Base-by-base conservation (phyloP, 2,113 vertebrate species). In the Proteles cristata region DNA sequence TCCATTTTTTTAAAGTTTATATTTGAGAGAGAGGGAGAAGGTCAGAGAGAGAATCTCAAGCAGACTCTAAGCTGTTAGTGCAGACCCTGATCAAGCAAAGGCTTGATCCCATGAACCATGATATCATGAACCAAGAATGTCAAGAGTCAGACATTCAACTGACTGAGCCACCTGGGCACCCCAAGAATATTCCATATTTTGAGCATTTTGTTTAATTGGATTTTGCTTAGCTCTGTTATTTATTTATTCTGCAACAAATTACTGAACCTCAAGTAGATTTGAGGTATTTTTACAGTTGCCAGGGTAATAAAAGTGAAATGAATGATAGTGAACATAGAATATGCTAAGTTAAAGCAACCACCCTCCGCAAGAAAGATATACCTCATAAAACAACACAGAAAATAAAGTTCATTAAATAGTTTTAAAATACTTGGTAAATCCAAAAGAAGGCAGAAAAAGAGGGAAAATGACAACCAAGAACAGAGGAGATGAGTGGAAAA, bases 221-320 rank as follows among this genome's bases (percentile, higher is more conserved):
- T 84, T 96, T 97, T 92, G 6, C 33, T 88, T 50, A 71, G 21
- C 69, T 91, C 17, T 93, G n/a, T 73, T 95, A 81, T 65, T 16
- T 69, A 11, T 58, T 91, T 63, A 61, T 90, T 94, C 28, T 85
- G 23, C 8, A 94, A 58, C 26, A 88, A 61, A 43, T 55, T 85
- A 88, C 50, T 43, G 35, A 85, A 50, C 31, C 48, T 11, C 39
- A 71, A 7, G 8, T 88, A 80, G 17, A 19, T 79, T 81, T 31
- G n/a, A 69, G 26, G 43, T 19, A 65, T 81, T 71, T 97, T 85
- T 53, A 8, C 16, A 43, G 53, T 6, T 58, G 7, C 31, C 33
- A 66, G 25, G 15, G 21, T 80, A 84, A 55, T 58, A 69, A n/a
- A 71, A 90, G 39, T 90, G 39, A 84, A 74, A 55, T 82, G n/a